phyloP scores from a whole-genome alignment of 2,113 vertebrate species.

The Castor canadensis region DNA sequence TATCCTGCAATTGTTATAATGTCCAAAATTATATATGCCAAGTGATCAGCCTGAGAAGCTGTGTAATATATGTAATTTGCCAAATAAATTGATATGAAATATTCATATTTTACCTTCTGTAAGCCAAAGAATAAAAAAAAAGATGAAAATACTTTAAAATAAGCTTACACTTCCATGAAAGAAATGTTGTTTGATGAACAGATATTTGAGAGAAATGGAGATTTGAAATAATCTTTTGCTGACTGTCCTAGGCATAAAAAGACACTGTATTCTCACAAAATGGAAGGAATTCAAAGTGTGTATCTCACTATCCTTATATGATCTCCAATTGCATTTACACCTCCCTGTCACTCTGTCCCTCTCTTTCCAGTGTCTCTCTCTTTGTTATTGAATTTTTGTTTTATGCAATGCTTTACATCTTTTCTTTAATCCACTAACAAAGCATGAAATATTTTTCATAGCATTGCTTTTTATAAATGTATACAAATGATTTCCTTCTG shows the following conservation, averaged over 20 bases:
- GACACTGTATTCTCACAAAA: conserved; percentile 1
- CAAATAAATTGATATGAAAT: conserved; percentile 42
- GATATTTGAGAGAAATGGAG: not conserved
- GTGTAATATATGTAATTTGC: conserved; percentile 3
- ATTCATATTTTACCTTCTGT: conserved; percentile 38
- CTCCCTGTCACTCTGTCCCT: not conserved
- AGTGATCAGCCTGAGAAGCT: not conserved
- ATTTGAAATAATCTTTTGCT: not conserved
- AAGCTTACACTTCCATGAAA: conserved; percentile 3
- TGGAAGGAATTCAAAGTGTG: not conserved
- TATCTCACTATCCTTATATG: not conserved
- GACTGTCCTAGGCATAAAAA: not conserved
- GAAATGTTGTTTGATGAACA: not conserved
- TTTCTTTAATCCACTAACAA: not conserved
- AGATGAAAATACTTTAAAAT: conserved; percentile 15
- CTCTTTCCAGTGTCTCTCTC: not conserved
- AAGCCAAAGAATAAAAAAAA: conserved; percentile 23
- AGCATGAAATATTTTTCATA: not conserved
- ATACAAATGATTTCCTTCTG: not conserved
- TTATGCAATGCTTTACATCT: not conserved
- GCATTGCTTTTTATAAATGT: not conserved
- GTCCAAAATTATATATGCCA: conserved; percentile 39
- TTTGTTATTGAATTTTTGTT: not conserved
- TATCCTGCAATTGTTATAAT: not conserved
- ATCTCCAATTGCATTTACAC: not conserved